A percentile compares a stretch with the other conserved stretches of the same genome.
Conservation (phyloP, 2,113 vertebrate genomes). For the Struthidea cinerea region DNA sequence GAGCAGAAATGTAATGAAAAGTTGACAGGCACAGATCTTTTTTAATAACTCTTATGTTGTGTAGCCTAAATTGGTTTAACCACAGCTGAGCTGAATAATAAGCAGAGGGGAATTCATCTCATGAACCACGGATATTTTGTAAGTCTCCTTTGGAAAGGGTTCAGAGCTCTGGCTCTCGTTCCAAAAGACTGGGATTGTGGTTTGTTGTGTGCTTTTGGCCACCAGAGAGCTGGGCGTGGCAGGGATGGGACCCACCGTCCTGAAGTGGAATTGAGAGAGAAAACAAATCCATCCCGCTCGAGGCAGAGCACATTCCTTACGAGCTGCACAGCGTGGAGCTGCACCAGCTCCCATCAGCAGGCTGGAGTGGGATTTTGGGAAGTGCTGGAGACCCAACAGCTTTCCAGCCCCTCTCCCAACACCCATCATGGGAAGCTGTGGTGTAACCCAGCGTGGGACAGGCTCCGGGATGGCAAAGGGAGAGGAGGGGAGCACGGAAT, state of each 20-base stretch:
- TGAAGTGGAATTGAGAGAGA: not conserved
- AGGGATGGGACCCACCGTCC: not conserved
- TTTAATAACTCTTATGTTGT: conserved; percentile 71
- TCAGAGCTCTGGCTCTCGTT: not conserved
- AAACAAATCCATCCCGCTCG: not conserved
- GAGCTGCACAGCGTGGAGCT: not conserved
- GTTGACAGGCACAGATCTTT: conserved; percentile 68
- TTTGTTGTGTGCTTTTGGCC: not conserved
- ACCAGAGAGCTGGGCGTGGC: not conserved
- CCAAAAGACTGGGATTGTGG: not conserved
- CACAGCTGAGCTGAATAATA: conserved; percentile 69
- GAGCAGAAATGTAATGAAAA: conserved; percentile 69
- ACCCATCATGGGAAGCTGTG: rapidly evolving
- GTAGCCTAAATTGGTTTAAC: conserved; percentile 71
- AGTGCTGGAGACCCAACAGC: not conserved
- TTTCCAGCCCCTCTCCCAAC: not conserved
- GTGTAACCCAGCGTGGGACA: rapidly evolving
- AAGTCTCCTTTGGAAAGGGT: conserved; percentile 20
- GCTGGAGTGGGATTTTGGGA: not conserved
- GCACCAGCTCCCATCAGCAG: not conserved
- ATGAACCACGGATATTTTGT: not conserved
- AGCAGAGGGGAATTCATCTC: conserved; percentile 58
- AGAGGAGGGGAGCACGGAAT: not conserved
- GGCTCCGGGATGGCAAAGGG: not conserved
- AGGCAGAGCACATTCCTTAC: not conserved